Percentiles rank a stretch among this genome's conserved stretches.
Evolutionary conservation across 2,113 vertebrate genomes (phyloP).

Genomic region (Zosterops japonicus): DNA sequence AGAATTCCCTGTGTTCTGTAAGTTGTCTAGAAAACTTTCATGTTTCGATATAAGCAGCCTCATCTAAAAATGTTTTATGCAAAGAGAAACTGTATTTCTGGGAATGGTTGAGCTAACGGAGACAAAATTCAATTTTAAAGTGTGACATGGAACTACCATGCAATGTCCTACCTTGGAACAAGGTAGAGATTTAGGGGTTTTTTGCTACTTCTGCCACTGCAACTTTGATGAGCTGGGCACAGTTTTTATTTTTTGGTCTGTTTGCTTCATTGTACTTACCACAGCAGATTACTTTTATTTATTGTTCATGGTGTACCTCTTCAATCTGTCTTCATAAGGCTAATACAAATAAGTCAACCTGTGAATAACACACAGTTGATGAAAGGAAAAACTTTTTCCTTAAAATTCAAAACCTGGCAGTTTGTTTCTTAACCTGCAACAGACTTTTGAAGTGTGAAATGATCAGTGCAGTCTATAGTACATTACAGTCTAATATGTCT

Average conservation of each 20-base stretch:
- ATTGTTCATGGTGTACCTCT: neutral
- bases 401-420: neutral
- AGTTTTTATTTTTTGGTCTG: neutral
- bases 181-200: neutral
- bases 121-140: neutral
- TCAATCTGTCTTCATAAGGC: neutral
- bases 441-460: neutral
- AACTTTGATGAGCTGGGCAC: neutral
- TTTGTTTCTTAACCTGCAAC: neutral
- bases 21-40: neutral
- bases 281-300: neutral
- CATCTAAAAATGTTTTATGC: neutral
- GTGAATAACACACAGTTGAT: neutral
- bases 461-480: neutral
- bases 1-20: neutral
- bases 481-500: fast-evolving
- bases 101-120: neutral
- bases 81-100: fast-evolving
- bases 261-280: neutral
- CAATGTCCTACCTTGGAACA: neutral
- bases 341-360: neutral
- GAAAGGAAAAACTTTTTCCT: neutral
- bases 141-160: too few species aligned
- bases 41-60: neutral
- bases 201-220: neutral